phyloP scores from a whole-genome alignment of 2,797 vertebrate species.

The Psittacula derbiana region DNA sequence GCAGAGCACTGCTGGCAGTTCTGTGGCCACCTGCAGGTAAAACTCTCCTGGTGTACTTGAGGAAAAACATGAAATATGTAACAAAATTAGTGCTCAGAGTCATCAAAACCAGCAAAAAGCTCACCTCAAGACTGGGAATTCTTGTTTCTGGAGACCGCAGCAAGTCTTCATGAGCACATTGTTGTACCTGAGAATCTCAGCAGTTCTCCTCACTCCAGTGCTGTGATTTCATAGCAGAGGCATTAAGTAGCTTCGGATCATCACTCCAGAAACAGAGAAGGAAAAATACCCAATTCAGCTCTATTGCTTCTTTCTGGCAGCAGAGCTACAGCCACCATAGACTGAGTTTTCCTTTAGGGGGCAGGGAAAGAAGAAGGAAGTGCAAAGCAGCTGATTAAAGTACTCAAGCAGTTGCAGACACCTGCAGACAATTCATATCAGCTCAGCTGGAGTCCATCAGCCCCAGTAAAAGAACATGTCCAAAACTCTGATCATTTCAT shows the following conservation, averaged over 20 bases:
- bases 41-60: background rate
- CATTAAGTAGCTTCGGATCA: background rate
- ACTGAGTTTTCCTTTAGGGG: background rate
- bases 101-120: background rate
- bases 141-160: background rate
- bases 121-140: background rate
- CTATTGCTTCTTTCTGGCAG: background rate
- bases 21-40: background rate
- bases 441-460: background rate
- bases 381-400: background rate
- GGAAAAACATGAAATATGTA: background rate
- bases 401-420: background rate
- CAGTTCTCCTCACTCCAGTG: background rate
- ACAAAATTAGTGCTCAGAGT: background rate
- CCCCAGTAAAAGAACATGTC: background rate
- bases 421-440: background rate
- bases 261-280: background rate
- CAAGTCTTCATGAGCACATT: background rate
- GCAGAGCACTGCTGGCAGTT: background rate
- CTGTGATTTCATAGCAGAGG: background rate
- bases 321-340: accelerated
- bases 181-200: background rate
- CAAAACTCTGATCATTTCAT: background rate
- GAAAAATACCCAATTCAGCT: background rate
- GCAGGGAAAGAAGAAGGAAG: background rate